Evolutionary conservation across 1,140 invertebrate species (phyloP).

Genomic region (Oncopodura yosiiana): DNA sequence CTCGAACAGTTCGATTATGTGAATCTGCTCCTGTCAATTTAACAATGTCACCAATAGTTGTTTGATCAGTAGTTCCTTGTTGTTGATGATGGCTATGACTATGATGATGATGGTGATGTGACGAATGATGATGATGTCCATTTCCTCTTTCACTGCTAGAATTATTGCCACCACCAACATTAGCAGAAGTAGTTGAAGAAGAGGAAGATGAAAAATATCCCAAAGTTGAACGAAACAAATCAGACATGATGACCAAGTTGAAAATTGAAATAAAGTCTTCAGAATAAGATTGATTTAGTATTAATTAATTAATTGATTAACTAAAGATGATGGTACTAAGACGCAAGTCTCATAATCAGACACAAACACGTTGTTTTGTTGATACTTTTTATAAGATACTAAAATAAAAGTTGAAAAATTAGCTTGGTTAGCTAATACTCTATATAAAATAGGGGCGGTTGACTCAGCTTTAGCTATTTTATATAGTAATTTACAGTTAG

Average conservation of each 20-base stretch:
- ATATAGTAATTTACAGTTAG: no score
- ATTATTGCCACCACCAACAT: no score
- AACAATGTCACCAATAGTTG: conserved; percentile 16
- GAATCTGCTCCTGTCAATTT: conserved; percentile 9
- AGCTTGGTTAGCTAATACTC: no score
- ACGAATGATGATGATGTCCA: neutral
- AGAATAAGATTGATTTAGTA: no score
- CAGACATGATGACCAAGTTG: conserved; percentile 15
- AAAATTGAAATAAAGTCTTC: neutral
- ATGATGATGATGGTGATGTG: conserved; percentile 1
- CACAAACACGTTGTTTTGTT: no score
- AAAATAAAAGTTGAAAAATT: no score
- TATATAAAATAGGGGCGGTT: no score
- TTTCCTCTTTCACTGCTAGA: neutral
- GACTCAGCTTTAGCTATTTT: no score
- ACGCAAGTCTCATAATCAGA: no score
- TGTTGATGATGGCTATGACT: neutral
- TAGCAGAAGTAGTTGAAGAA: neutral
- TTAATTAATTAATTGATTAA: no score
- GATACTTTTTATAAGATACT: no score
- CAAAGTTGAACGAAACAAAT: conserved; percentile 27
- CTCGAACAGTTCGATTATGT: conserved; percentile 14
- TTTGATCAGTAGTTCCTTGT: conserved; percentile 13
- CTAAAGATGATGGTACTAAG: no score
- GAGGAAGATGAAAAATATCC: conserved; percentile 22